Evolutionary conservation across 30 jellyfish, hydroid and myxozoan species (phyloP), one percentile per base, ranked within the genome.

Genomic region (Aurelia coerulea): DNA sequence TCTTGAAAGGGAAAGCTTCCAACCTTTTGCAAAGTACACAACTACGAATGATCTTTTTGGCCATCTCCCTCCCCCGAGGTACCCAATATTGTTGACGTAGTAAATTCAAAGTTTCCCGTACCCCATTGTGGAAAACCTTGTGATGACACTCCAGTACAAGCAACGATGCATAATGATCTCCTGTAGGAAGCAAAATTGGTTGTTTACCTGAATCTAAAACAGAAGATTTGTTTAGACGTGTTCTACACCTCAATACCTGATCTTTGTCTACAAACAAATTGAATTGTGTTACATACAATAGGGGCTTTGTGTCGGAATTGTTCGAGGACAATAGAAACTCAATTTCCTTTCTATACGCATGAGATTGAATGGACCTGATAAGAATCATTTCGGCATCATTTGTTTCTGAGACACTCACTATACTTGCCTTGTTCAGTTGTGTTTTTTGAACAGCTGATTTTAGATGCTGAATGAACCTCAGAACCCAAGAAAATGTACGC

Each of bases 1-100:
- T 75, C 31, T 53, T 86, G 71, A 64, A 86, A 51, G 86, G 95
- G 16, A 86, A 56, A 75, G 66, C 89, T 86, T 86, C 95, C n/a
- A 86, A 37, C 76, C 56, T 51, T 39, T 52, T 75, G 63, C 95
- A 76, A 23, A 58, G 72, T 66, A 75, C 69, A 53, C 80, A 74
- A 52, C 46, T 29, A 17, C 79, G 84, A 32, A 75, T 76, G 69
- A 76, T 16, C 68, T 52, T 46, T 76, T 75, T 86, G 1, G 73
- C 78, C 90, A n/a, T 76, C 52, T 86, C 88, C 85, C 90, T 68
- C 85, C 95, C 95, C 90, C 90, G 79, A 11, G 74, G 85, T 67
- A 86, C 76, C 95, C 90, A 75, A 76, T 86, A 86, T 31, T 69
- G 35, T 69, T 76, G 95, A 41, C 90, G 83, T 23, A 86, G 63